Evolutionary conservation across 2,888 invertebrate genomes (phyloP), one percentile per base, ranked within the genome.

Genomic region (Drosophila yooni): DNA sequence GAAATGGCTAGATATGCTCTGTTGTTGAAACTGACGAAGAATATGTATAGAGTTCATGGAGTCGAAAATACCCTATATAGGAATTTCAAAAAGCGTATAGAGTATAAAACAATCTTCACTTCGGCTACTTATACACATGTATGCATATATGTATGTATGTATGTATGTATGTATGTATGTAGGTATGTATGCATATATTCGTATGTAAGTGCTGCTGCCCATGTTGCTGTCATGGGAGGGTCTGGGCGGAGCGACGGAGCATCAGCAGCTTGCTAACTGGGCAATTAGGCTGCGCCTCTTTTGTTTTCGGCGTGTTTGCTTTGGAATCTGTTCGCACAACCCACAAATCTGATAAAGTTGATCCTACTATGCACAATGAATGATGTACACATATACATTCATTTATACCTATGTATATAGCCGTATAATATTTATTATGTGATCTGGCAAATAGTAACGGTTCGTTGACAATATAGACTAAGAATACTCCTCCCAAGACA

Each of bases 201-300:
- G 72, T 58, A 60, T 64, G 63, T 72, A 51, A 62, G 60, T 65
- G 62, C 56, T 61, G 56, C 31, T 68, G 66, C 25, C 31, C 69
- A 51, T 58, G 48, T 31, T 69, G 57, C 50, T 56, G 46, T 27
- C 27, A 57, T 61, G 80, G 66, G 83, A 64, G 73, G 63, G 15
- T 25, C 43, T 25, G 62, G 74, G 71, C 59, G 73, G 68, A 10
- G 50, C 66, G 79, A 73, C 60, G 70, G 38, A 36, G 75, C 60
- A 66, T 60, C 66, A 72, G 62, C 88, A 74, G 79, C 67, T 84
- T 81, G 84, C 78, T 83, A 89, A 81, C 88, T 81, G 85, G 82
- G 63, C 89, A 89, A 84, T 87, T 79, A 74, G 82, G 81, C 81
- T 83, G 88, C 79, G 85, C 87, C 87, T 67, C 74, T 80, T 57